These are phyloP conservation scores for Lycaena phlaeas DNA, from an alignment of 2,888 invertebrate species.

Conservation along the genomic window DNA sequence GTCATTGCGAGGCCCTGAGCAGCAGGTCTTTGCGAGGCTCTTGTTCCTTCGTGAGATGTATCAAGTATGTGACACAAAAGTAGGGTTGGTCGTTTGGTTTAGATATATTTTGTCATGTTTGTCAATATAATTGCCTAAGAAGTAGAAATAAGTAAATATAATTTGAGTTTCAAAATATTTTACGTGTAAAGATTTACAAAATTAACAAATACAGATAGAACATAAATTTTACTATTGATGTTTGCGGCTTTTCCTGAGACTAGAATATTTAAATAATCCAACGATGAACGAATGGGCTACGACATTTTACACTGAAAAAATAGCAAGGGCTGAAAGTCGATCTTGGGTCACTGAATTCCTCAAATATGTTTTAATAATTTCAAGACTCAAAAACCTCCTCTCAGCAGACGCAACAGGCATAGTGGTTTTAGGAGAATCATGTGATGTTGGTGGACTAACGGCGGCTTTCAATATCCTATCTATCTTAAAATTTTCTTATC, in stretches of 20 bases:
- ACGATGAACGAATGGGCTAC: conserved; percentile 20
- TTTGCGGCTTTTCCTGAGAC: conserved; percentile 18
- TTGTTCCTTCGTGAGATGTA: too few species aligned
- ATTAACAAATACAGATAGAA: neutral
- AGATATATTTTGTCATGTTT: conserved; percentile 9
- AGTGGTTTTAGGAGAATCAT: too few species aligned
- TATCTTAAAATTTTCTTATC: too few species aligned
- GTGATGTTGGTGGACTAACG: too few species aligned
- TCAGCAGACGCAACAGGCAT: too few species aligned
- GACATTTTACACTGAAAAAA: conserved; percentile 11
- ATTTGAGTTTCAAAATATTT: neutral
- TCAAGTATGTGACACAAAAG: neutral
- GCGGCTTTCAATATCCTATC: too few species aligned
- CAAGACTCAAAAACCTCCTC: conserved; percentile 24
- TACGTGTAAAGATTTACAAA: conserved; percentile 7
- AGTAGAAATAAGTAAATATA: conserved; percentile 10
- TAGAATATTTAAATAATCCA: conserved; percentile 19
- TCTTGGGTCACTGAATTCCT: conserved; percentile 19
- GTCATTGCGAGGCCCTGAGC: too few species aligned
- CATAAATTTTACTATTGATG: conserved; percentile 18
- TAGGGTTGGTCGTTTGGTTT: neutral
- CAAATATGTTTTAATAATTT: conserved; percentile 21
- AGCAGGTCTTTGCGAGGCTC: too few species aligned
- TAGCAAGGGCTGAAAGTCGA: conserved; percentile 16
- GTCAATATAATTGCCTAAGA: conserved; percentile 9